Evolutionary conservation across 2,797 vertebrate genomes (phyloP).

Genomic region (Phrynocephalus vlangalii): DNA sequence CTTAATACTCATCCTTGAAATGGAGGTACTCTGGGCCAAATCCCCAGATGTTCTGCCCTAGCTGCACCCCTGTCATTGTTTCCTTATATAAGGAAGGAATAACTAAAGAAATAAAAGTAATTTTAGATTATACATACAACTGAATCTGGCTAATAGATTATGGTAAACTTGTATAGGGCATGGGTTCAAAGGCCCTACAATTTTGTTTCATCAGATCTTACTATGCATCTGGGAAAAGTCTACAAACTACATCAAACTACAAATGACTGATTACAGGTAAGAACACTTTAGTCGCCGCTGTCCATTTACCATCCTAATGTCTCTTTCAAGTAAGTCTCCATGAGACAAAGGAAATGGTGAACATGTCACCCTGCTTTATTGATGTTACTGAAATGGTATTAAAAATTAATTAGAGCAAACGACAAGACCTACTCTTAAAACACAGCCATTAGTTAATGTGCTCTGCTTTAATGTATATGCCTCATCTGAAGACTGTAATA

Average conservation of each 20-base stretch:
- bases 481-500: slow-evolving; percentile 3
- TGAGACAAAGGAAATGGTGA: slow-evolving; percentile 16
- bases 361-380: slow-evolving; percentile 10
- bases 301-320: background rate
- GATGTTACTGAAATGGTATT: slow-evolving; percentile 23
- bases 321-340: background rate
- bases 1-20: no score
- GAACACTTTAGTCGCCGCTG: background rate
- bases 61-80: background rate
- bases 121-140: background rate
- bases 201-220: background rate
- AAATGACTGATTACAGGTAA: background rate
- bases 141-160: background rate
- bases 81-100: background rate
- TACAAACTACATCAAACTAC: background rate
- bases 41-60: no score
- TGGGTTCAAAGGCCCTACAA: background rate
- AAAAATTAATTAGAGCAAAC: slow-evolving; percentile 35
- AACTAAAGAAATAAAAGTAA: background rate
- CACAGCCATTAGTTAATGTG: slow-evolving; percentile 26
- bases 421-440: slow-evolving; percentile 17
- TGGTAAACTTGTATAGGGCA: background rate
- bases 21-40: no score
- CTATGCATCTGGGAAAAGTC: background rate
- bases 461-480: background rate